A percentile compares a stretch with the other conserved stretches of the same genome.
Conservation (phyloP, 2,797 vertebrate species). For the Discoglossus pictus region DNA sequence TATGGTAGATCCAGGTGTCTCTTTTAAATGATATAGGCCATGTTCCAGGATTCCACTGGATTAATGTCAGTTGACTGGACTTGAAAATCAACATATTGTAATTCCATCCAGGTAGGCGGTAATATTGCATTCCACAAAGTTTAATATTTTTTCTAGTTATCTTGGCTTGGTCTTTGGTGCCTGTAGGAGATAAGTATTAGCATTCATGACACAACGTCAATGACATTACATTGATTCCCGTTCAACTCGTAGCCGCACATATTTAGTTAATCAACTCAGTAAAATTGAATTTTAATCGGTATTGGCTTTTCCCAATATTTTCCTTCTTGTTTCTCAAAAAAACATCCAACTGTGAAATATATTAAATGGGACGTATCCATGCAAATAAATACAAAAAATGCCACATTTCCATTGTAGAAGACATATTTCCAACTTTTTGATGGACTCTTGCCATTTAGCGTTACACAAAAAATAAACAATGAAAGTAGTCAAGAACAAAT, state of each 20-base stretch:
- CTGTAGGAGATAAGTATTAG: conserved; percentile 21
- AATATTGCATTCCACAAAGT: conserved; percentile 8
- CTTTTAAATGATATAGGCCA: conserved; percentile 17
- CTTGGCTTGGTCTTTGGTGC: conserved; percentile 3
- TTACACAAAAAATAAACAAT: no score
- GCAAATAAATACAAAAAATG: not conserved
- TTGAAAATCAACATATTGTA: conserved; percentile 8
- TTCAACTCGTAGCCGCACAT: not conserved
- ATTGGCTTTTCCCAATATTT: not conserved
- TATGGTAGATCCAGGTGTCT: conserved; percentile 33
- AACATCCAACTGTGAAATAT: conserved; percentile 13
- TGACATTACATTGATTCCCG: conserved; percentile 8
- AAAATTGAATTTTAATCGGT: not conserved
- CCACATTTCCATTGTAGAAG: not conserved
- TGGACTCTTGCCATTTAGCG: no score
- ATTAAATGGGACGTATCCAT: conserved; percentile 5
- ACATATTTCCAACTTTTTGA: no score
- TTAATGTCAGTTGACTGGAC: conserved; percentile 13
- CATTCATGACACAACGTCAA: not conserved
- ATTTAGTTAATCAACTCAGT: conserved; percentile 10
- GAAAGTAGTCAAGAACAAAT: no score
- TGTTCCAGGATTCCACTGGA: conserved; percentile 15
- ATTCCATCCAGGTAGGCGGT: conserved; percentile 21
- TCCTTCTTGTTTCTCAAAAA: not conserved
- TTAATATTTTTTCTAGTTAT: not conserved